Evolutionary conservation across 1,140 invertebrate species (phyloP).

Genomic region (Penaeus vannamei): DNA sequence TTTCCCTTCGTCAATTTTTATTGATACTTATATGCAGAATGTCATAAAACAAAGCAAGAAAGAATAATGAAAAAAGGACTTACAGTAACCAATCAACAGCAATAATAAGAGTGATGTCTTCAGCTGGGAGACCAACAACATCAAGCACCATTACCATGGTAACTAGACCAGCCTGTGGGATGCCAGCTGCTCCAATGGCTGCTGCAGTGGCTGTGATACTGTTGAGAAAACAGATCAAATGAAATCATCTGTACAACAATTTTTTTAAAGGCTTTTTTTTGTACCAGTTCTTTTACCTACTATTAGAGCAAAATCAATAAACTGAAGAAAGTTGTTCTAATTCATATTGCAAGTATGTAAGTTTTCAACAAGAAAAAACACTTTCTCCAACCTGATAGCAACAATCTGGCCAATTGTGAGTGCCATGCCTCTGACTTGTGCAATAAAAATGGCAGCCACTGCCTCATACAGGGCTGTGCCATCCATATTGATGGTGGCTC

Average conservation of each 20-base stretch:
- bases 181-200: conserved; percentile 95
- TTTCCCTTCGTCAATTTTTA: too few species aligned
- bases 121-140: conserved; percentile 90
- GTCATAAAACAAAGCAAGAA: neutral
- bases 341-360: too few species aligned
- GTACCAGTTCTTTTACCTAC: too few species aligned
- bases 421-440: conserved; percentile 85
- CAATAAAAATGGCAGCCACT: conserved; percentile 95
- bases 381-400: conserved; percentile 83
- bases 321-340: too few species aligned
- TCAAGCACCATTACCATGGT: conserved; percentile 98
- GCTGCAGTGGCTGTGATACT: conserved; percentile 95
- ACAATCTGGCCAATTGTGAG: conserved; percentile 87
- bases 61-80: conserved; percentile 9
- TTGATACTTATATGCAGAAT: too few species aligned
- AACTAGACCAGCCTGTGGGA: conserved; percentile 93
- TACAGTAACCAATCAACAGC: conserved; percentile 94
- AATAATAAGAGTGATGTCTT: conserved; percentile 92
- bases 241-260: too few species aligned
- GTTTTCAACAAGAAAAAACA: neutral
- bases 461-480: conserved; percentile 96
- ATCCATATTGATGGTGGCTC: conserved; percentile 97
- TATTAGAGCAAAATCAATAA: too few species aligned
- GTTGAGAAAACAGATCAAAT: conserved; percentile 2
- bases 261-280: too few species aligned